Evolutionary conservation across 1,140 invertebrate genomes (phyloP).

Genomic region (Drosophila novamexicana): DNA sequence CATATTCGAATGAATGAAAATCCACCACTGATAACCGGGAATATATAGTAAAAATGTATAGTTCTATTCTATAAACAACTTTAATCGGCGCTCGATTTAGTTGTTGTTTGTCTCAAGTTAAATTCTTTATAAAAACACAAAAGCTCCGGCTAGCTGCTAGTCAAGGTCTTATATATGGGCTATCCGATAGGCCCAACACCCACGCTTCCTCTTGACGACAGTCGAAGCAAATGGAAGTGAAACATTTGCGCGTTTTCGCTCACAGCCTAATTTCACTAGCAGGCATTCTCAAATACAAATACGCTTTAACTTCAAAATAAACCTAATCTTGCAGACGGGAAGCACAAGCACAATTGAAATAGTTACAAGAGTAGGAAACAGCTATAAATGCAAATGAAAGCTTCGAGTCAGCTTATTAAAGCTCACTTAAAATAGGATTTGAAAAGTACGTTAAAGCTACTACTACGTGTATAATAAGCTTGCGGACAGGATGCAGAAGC

Average conservation of each 20-base stretch:
- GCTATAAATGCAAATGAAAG: background rate
- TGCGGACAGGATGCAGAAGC: no score
- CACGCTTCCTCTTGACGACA: constrained; percentile 14
- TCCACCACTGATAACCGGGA: constrained; percentile 21
- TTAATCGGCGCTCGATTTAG: constrained; percentile 31
- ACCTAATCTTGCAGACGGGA: constrained; percentile 7
- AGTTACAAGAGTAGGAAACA: background rate
- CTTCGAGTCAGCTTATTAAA: background rate
- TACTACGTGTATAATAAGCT: no score
- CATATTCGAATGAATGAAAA: background rate
- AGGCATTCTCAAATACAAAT: constrained; percentile 11
- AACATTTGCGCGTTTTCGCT: constrained; percentile 17
- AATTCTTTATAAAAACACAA: constrained; percentile 8
- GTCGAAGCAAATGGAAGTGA: constrained; percentile 6
- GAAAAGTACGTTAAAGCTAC: no score
- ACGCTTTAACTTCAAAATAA: background rate
- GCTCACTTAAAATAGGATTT: no score
- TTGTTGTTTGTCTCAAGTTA: constrained; percentile 13
- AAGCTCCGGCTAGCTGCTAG: constrained; percentile 2
- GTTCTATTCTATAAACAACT: constrained; percentile 8
- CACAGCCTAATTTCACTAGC: background rate
- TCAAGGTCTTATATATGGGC: constrained; percentile 20
- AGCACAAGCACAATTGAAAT: background rate
- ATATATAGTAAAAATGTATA: background rate
- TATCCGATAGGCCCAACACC: constrained; percentile 8